Percentiles rank a stretch among this genome's conserved stretches.
phyloP scores from a whole-genome alignment of 2,113 vertebrate species.

The Cyprinus carpio region DNA sequence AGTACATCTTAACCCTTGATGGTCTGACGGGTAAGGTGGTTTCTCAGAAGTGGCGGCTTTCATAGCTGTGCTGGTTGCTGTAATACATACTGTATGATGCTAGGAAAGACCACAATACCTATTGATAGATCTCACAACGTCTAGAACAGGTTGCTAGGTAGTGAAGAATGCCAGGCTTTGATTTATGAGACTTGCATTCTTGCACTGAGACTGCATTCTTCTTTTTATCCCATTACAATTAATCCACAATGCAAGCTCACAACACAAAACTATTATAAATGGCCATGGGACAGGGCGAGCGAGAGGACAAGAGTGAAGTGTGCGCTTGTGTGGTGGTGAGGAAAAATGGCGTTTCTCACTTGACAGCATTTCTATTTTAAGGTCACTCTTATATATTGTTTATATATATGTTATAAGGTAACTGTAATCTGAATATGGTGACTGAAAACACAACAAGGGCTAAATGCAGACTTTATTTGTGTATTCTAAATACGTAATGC shows the following conservation, averaged over 20 bases:
- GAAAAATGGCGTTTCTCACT: background rate
- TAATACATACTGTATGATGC: conserved; percentile 62
- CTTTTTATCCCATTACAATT: too few species aligned
- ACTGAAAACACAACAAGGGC: background rate
- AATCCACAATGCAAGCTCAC: too few species aligned
- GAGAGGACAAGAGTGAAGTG: background rate
- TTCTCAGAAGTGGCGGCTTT: conserved; percentile 60
- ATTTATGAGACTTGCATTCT: background rate
- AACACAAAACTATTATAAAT: too few species aligned
- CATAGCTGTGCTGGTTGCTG: conserved; percentile 61
- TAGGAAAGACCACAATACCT: conserved; percentile 51
- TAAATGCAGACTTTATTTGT: background rate
- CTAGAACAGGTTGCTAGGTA: background rate
- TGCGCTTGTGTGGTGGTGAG: background rate
- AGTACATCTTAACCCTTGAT: conserved; percentile 72
- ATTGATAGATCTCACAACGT: conserved; percentile 17
- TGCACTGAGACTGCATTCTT: too few species aligned
- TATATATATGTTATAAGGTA: background rate
- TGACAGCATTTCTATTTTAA: background rate
- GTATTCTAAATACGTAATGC: too few species aligned
- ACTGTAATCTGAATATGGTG: background rate
- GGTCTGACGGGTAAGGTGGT: conserved; percentile 60
- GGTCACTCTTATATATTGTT: background rate
- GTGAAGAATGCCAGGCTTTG: conserved; percentile 15
- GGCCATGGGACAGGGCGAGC: background rate